Percentiles rank a stretch among this genome's conserved stretches.
Conservation (phyloP, 2,113 vertebrate genomes). For the Echinops telfairi region DNA sequence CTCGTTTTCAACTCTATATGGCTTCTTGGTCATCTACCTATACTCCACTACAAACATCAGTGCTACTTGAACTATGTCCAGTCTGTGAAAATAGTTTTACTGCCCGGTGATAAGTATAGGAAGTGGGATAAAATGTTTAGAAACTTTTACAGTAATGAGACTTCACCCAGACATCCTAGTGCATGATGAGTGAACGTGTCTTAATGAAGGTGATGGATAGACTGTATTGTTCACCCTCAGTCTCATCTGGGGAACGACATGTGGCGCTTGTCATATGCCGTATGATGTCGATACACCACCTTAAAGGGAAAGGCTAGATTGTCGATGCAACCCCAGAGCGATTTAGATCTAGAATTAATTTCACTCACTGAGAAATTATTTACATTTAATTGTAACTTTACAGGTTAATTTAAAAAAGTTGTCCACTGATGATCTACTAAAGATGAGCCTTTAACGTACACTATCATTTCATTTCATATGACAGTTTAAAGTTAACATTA, state of each 20-base stretch:
- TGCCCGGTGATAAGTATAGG: too few species aligned
- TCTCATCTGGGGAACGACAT: fast-evolving
- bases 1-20: too few species aligned
- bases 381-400: slow-evolving; percentile 49
- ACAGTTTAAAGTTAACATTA: not conserved
- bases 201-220: not conserved
- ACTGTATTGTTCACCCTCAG: not conserved
- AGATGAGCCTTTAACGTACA: not conserved
- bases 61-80: too few species aligned
- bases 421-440: not conserved
- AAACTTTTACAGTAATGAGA: too few species aligned
- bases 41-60: too few species aligned
- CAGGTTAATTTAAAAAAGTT: slow-evolving; percentile 33
- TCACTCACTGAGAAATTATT: slow-evolving; percentile 16
- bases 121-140: too few species aligned
- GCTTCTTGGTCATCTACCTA: too few species aligned
- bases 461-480: slow-evolving; percentile 18
- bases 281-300: too few species aligned
- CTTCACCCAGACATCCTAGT: too few species aligned
- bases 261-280: not conserved
- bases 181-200: not conserved
- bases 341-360: slow-evolving; percentile 24
- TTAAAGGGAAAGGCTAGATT: not conserved
- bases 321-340: not conserved
- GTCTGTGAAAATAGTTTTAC: too few species aligned